Evolutionary conservation across 2,888 invertebrate species (phyloP), one percentile per base, ranked within the genome.

Genomic region (Polietes domitor): DNA sequence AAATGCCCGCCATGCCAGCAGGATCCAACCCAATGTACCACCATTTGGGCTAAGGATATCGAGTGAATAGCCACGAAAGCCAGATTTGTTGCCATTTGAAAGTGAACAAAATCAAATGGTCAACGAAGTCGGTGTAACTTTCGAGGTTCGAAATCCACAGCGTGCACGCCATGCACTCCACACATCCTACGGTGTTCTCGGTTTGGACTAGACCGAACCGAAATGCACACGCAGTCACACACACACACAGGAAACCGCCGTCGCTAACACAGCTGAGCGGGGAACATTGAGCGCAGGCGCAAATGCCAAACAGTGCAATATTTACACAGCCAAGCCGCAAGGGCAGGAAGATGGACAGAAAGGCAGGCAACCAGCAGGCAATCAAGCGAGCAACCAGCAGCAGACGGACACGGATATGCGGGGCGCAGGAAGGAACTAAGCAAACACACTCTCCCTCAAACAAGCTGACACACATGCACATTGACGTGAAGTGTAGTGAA

Each of bases 1-100:
- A 86, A 85, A 84, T 85, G 85, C 81, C 81, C 32, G 32, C 32
- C 65, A 85, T 87, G 85, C 86, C 89, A 89, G 90, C 90, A 86
- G 87, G 88, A 87, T 87, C 89, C 87, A 89, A 88, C 86, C 85
- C 78, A 88, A 83, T 89, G 86, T 87, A 86, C 85, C 85, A n/a
- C 85, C 85, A 78, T 58, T 75, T 82, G 53, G 80, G 24, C 9
- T 77, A 77, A 68, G 58, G 10, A 17, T 4, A 55, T 47, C 21
- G 77, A 86, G 80, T 84, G 86, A 77, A 85, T 73, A 32, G 70
- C 80, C 82, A 82, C 86, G 87, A 87, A 87, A 85, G 77, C 61
- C 24, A 75, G 75, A 82, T 85, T 80, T 88, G 88, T 89, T 88
- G 86, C 88, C 89, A 88, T 90, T 89, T 90, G 89, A 87, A 85